Percentiles rank a stretch among this genome's conserved stretches.
These are phyloP conservation scores for Sciaenops ocellatus DNA, from an alignment of 2,797 vertebrate genomes.

Conservation along the genomic window DNA sequence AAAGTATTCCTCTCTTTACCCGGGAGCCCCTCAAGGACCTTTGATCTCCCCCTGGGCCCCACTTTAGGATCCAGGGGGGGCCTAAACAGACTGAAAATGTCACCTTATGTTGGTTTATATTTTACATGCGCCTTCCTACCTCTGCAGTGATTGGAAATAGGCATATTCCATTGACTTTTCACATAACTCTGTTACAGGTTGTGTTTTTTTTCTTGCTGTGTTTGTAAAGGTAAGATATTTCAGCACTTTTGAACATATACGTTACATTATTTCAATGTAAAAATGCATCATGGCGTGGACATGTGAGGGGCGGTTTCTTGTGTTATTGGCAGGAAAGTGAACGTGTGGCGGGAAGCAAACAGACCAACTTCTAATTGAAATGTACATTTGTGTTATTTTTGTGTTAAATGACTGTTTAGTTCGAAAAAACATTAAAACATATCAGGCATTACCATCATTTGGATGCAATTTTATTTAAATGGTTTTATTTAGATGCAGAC, in stretches of 20 bases:
- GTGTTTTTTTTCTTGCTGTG: constrained; percentile 74
- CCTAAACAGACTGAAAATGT: constrained; percentile 63
- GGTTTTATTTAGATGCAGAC: not conserved
- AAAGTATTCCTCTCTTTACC: constrained; percentile 56
- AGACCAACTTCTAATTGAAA: constrained; percentile 62
- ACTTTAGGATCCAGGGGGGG: constrained; percentile 43
- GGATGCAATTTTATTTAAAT: constrained; percentile 59
- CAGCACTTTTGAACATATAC: constrained; percentile 84
- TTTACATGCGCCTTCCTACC: constrained; percentile 81
- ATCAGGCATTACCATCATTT: constrained; percentile 78
- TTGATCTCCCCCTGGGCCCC: constrained; percentile 42
- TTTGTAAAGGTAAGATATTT: constrained; percentile 84
- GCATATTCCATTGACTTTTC: constrained; percentile 72
- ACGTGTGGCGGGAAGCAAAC: constrained; percentile 61
- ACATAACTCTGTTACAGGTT: constrained; percentile 75
- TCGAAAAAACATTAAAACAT: constrained; percentile 83
- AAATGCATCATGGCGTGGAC: constrained; percentile 58
- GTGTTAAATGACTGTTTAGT: constrained; percentile 79
- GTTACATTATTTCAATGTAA: constrained; percentile 66
- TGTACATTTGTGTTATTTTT: constrained; percentile 76
- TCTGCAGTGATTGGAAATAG: constrained; percentile 82
- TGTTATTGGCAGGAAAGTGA: constrained; percentile 60
- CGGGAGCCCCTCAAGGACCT: constrained; percentile 62
- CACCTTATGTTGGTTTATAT: constrained; percentile 74
- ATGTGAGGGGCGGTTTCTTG: constrained; percentile 61